phyloP scores from a whole-genome alignment of 2,797 vertebrate species.

The Thaleichthys pacificus region DNA sequence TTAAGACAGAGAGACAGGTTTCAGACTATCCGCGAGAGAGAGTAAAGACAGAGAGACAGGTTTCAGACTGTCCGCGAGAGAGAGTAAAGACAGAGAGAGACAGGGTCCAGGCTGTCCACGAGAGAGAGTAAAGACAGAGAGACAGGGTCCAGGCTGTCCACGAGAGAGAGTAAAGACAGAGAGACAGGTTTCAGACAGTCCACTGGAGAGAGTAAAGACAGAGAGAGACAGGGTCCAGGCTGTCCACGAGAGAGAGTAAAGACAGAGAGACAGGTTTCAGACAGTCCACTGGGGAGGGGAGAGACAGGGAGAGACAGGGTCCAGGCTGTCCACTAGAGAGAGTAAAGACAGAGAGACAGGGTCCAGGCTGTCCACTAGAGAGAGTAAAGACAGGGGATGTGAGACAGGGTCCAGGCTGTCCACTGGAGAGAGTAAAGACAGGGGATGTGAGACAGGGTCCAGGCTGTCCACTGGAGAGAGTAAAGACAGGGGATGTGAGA shows the following conservation, averaged over 20 bases:
- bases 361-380: too few species aligned
- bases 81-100: conserved; percentile 13
- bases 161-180: conserved; percentile 56
- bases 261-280: not conserved
- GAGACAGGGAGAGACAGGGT: conserved; percentile 66
- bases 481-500: too few species aligned
- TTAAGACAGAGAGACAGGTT: not conserved
- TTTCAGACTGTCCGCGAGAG: conserved; percentile 89
- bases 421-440: conserved; percentile 65
- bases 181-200: not conserved
- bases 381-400: too few species aligned
- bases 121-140: too few species aligned
- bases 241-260: conserved; percentile 80
- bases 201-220: too few species aligned
- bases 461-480: too few species aligned
- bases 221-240: conserved; percentile 79
- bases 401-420: conserved; percentile 87
- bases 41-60: conserved; percentile 50
- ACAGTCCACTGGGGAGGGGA: too few species aligned
- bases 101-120: not conserved
- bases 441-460: too few species aligned
- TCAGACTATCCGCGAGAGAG: too few species aligned
- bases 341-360: conserved; percentile 3
- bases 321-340: conserved; percentile 87
- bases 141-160: conserved; percentile 89